Evolutionary conservation across 2,888 invertebrate genomes (phyloP), one percentile per base, ranked within the genome.

Genomic region (Acrobasis repandana): DNA sequence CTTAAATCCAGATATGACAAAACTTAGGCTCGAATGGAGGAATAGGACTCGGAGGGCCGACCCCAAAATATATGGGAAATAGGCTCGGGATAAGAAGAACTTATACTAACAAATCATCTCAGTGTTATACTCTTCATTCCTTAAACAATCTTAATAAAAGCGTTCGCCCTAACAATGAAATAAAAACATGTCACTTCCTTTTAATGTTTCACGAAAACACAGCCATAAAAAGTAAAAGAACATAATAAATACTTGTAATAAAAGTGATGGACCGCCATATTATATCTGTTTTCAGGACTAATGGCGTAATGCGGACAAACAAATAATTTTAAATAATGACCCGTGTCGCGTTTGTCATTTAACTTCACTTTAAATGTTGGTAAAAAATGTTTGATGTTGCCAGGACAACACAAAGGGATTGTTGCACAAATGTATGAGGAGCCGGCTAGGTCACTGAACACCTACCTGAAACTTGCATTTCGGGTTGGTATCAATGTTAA

Each of bases 161-260:
- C 1, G 16, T 16, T 20, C 14, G n/a, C 34, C 36, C 43, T 56
- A 38, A 61, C 34, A 15, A 46, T 46, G 33, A 61, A 64, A 57
- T 43, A 62, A 58, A 61, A 60, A 59, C 46, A 52, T 52, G 60
- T 60, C 54, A 28, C 51, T 34, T 58, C 48, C 49, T 54, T 57
- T 52, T 51, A 61, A 63, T 58, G 61, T 46, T 58, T 18, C 38
- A 47, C 51, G 58, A 64, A 65, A 61, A 56, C 62, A 57, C 54
- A 34, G 51, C 20, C 46, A 60, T 63, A 64, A 58, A 63, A 63
- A 63, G 59, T 61, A 63, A 58, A 61, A 50, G 60, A 61, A 59
- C 51, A 47, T 61, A 61, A 65, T 61, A 65, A 63, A 65, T 65
- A 60, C 63, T 60, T 56, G 65, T 28, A 36, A 65, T 65, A 65